Percentiles rank a stretch among this genome's conserved stretches.
These are phyloP conservation scores for Dendrophyllia cribrosa DNA, from an alignment of 64 coral and sea anemone genomes.

Conservation along the genomic window DNA sequence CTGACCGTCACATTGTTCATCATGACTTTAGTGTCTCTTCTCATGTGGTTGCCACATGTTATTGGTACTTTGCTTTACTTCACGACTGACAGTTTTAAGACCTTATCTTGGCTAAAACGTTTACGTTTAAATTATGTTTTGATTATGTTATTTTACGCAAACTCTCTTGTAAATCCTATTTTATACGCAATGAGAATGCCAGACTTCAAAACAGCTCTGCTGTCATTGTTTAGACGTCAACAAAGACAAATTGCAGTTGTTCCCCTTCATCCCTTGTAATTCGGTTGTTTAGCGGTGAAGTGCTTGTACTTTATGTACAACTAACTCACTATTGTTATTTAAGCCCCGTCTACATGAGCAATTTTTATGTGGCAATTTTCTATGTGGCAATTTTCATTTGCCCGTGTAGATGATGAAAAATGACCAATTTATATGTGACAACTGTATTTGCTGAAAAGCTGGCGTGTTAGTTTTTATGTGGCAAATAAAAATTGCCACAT, in stretches of 20 bases:
- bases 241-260: slow-evolving; percentile 3
- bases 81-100: neutral
- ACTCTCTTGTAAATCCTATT: slow-evolving; percentile 16
- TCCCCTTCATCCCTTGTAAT: too few species aligned
- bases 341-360: too few species aligned
- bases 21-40: neutral
- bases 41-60: neutral
- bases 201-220: neutral
- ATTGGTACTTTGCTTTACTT: neutral
- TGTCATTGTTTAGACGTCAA: neutral
- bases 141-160: neutral
- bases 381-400: too few species aligned
- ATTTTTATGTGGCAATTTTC: too few species aligned
- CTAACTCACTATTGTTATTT: too few species aligned
- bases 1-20: slow-evolving; percentile 20
- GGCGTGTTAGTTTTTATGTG: too few species aligned
- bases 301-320: too few species aligned
- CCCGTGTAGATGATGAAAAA: too few species aligned
- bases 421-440: too few species aligned
- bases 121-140: neutral
- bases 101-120: neutral
- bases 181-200: neutral
- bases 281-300: too few species aligned
- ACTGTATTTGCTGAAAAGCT: too few species aligned
- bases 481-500: too few species aligned